phyloP scores from a whole-genome alignment of 2,113 vertebrate genomes.

The Psittacara wagleri region DNA sequence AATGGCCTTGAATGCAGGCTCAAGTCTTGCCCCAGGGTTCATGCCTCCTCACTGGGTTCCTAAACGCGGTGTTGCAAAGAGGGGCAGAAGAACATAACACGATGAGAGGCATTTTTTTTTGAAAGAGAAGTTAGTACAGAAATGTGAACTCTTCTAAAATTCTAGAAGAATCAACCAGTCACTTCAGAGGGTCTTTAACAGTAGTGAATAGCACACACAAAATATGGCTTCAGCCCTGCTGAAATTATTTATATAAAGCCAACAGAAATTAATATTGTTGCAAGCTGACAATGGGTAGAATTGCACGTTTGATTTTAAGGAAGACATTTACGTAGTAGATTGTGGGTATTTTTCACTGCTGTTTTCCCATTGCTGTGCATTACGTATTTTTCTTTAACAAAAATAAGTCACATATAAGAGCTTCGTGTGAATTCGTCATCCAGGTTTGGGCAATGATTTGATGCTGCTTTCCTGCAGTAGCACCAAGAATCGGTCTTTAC shows the following conservation, averaged over 20 bases:
- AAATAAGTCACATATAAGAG: background rate
- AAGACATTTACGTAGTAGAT: background rate
- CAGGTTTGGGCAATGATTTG: background rate
- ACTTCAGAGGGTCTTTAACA: background rate
- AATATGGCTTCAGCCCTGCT: background rate
- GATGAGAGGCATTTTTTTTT: background rate
- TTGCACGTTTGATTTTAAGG: background rate
- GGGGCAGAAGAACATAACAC: background rate
- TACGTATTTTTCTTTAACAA: background rate
- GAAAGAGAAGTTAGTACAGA: background rate
- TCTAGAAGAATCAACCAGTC: background rate
- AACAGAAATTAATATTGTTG: background rate
- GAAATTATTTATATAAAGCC: background rate
- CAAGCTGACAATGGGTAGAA: background rate
- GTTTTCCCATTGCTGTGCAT: background rate
- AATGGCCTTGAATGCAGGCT: background rate
- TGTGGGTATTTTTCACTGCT: background rate
- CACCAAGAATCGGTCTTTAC: background rate
- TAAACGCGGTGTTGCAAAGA: background rate
- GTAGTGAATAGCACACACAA: background rate
- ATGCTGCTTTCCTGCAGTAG: background rate
- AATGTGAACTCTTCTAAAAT: background rate
- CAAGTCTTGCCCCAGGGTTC: background rate
- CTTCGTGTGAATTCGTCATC: background rate
- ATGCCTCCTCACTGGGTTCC: background rate